A percentile compares a stretch with the other conserved stretches of the same genome.
phyloP scores from a whole-genome alignment of 2,888 invertebrate species.

The Branchipolynoe longqiensis region DNA sequence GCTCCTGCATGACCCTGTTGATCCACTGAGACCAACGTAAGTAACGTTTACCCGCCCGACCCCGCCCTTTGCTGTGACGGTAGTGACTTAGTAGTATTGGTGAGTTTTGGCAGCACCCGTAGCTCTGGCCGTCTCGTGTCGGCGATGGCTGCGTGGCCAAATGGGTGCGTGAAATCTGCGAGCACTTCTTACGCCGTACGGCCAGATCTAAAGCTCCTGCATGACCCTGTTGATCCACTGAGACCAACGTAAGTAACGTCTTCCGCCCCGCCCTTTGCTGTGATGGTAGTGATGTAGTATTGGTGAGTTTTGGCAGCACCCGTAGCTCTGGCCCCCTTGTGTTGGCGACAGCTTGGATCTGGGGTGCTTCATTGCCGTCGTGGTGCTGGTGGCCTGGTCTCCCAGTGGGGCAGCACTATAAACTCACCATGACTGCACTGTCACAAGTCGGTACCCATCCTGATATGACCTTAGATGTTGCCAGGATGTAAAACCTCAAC shows the following conservation, averaged over 20 bases:
- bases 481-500: no score
- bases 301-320: no score
- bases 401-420: no score
- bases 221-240: conserved; percentile 84
- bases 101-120: no score
- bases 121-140: no score
- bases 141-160: conserved; percentile 83
- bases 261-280: conserved; percentile 2
- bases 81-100: conserved; percentile 36
- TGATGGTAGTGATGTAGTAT: conserved; percentile 25
- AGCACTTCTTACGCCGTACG: conserved; percentile 88
- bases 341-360: no score
- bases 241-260: conserved; percentile 76
- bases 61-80: conserved; percentile 19
- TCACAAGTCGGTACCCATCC: no score
- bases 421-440: no score
- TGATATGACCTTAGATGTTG: no score
- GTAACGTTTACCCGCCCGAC: conserved; percentile 66
- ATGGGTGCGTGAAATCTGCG: conserved; percentile 97
- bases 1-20: conserved; percentile 84
- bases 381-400: no score
- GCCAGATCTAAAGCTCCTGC: conserved; percentile 84
- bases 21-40: conserved; percentile 82
- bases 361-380: no score
- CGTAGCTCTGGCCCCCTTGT: no score